Conservation (phyloP, 2,888 invertebrate species). For the Leucoma salicis region DNA sequence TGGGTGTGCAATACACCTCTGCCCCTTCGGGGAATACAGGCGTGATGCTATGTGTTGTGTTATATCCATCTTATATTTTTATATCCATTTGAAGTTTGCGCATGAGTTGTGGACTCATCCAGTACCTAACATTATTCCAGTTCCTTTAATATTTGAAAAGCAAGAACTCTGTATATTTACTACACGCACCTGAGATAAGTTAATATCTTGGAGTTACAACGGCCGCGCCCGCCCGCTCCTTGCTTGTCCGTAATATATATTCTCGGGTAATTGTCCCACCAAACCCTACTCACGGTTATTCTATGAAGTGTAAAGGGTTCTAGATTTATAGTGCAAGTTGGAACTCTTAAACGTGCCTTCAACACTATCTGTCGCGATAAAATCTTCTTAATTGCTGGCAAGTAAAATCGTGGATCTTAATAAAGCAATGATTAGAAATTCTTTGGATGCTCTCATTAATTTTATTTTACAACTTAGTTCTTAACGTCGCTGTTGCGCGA, state of each 20-base stretch:
- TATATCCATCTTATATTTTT: too few species aligned
- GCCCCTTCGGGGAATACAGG: too few species aligned
- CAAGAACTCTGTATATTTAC: constrained; percentile 48
- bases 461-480: constrained; percentile 31
- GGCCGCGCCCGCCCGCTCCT: constrained; percentile 24
- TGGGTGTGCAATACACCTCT: too few species aligned
- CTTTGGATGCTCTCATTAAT: constrained; percentile 39
- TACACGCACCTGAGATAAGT: constrained; percentile 62
- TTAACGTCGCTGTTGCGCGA: constrained; percentile 21
- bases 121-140: constrained; percentile 35
- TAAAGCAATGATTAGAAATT: constrained; percentile 44
- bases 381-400: constrained; percentile 60
- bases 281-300: constrained; percentile 62
- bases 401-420: constrained; percentile 24
- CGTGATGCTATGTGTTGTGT: too few species aligned
- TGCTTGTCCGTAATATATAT: constrained; percentile 49
- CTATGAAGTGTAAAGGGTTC: constrained; percentile 71
- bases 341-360: constrained; percentile 48
- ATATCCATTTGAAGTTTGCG: too few species aligned
- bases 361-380: constrained; percentile 53
- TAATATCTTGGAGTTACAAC: constrained; percentile 57
- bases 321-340: constrained; percentile 71
- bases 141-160: constrained; percentile 39
- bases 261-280: constrained; percentile 65
- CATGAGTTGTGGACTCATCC: constrained; percentile 13